Evolutionary conservation across 2,797 vertebrate genomes (phyloP), one percentile per base, ranked within the genome.

Genomic region (Peromyscus attwateri): DNA sequence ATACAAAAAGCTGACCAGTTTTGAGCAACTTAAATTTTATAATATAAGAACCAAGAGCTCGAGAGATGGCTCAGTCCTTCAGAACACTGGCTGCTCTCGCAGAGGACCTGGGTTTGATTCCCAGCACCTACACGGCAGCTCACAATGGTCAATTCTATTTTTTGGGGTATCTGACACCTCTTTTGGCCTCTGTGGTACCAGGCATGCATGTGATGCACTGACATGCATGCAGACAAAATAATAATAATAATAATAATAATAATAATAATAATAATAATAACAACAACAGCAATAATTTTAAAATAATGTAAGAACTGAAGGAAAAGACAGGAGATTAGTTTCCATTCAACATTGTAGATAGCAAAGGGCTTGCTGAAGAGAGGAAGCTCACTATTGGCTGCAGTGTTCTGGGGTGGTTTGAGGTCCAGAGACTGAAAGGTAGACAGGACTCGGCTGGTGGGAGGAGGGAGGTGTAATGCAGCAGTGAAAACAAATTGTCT

Each of bases 401-500:
- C 3, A 10, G 71, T 27, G 27, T 40, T 55, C 34, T 31, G 76
- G n/a, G 46, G 29, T 34, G 4, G 10, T n/a, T 37, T 6, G 0
- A 34, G 29, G 27, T 57, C 25, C 89, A 94, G 29, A 76, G 55
- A 66, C 40, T 21, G 40, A 80, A 57, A 43, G 80, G 62, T 16
- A 77, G 92, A 68, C 17, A 73, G 40, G 12, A 46, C 68, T 64
- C 87, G 71, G n/a, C 87, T 76, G 29, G 21, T 27, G 37, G 64
- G 92, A 76, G 49, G 34, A 94, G 52, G n/a, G 83, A 87, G 43
- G 46, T 29, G 49, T 75, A 92, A 3, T 90, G 81, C 79, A 97
- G 62, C 66, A 77, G 89, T 95, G 96, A 96, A 97, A 97, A 76
- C 88, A 96, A 89, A 96, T 81, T 94, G 85, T 89, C 93, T 93